These are phyloP conservation scores for Belgica antarctica DNA, from an alignment of 2,888 invertebrate species.

Conservation along the genomic window DNA sequence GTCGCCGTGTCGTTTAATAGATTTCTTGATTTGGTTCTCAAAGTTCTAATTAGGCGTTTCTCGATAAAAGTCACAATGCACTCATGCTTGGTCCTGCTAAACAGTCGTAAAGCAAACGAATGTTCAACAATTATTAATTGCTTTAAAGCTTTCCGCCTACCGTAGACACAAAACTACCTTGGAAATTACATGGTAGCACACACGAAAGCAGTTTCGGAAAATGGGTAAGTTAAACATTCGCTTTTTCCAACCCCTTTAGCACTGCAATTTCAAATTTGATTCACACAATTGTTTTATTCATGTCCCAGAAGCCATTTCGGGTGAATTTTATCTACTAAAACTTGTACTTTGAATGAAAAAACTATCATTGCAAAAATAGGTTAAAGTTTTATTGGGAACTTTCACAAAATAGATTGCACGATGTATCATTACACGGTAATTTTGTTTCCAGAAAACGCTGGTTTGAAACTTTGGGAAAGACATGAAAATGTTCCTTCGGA, in stretches of 20 bases:
- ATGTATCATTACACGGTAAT: not conserved
- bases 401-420: not conserved
- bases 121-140: conserved; percentile 43
- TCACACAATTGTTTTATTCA: conserved; percentile 38
- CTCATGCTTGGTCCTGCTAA: too few relatives aligned
- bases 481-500: not conserved
- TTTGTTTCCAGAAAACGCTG: not conserved
- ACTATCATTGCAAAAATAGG: not conserved
- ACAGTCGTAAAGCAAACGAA: not conserved
- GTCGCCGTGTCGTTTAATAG: too few relatives aligned
- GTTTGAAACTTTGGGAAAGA: not conserved
- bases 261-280: conserved; percentile 2
- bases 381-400: not conserved
- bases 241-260: not conserved
- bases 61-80: too few relatives aligned
- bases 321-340: conserved; percentile 14
- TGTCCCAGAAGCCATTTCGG: conserved; percentile 19
- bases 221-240: not conserved
- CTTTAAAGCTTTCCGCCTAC: too few relatives aligned
- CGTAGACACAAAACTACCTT: conserved; percentile 36
- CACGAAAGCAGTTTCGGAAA: not conserved
- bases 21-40: too few relatives aligned
- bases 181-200: conserved; percentile 24
- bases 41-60: too few relatives aligned
- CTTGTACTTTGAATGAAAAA: not conserved